A percentile compares a stretch with the other conserved stretches of the same genome.
phyloP scores from a whole-genome alignment of 1,140 invertebrate genomes.

The Daktulosphaira vitifoliae region DNA sequence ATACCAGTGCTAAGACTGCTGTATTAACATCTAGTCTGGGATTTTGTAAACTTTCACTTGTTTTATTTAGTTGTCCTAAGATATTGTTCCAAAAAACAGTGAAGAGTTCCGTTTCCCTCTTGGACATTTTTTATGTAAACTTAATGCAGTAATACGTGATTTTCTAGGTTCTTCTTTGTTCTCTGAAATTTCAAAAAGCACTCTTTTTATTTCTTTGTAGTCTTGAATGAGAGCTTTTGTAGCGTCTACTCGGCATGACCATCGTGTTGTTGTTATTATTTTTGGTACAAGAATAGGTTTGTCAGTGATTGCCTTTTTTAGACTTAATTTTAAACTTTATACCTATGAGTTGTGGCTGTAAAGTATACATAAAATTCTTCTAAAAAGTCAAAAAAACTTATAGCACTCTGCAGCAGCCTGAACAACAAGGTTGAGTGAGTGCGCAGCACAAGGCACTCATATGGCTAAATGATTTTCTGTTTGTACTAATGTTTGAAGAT shows the following conservation, averaged over 20 bases:
- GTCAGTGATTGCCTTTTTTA: no score
- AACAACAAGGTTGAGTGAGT: conserved; percentile 7
- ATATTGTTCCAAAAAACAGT: conserved; percentile 34
- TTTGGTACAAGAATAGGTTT: no score
- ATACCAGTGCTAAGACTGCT: conserved; percentile 35
- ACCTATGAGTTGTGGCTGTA: no score
- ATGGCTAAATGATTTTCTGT: conserved; percentile 7
- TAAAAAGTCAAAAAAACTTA: no score
- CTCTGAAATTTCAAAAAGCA: conserved; percentile 30
- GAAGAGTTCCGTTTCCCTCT: conserved; percentile 18
- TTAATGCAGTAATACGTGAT: conserved; percentile 34
- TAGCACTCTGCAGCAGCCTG: conserved; percentile 35
- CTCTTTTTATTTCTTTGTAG: conserved; percentile 28
- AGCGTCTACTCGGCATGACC: conserved; percentile 31
- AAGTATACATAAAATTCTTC: no score
- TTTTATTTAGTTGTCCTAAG: conserved; percentile 34
- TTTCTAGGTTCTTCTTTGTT: conserved; percentile 36
- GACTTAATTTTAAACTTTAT: no score
- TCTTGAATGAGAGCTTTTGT: conserved; percentile 32
- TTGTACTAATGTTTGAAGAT: conserved; percentile 37
- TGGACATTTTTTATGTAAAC: conserved; percentile 35
- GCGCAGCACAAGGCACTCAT: neutral
- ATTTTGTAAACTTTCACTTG: conserved; percentile 36
- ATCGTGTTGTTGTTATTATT: no score
- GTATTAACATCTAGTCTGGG: conserved; percentile 35